phyloP scores from a whole-genome alignment of 2,113 vertebrate species.

The Xenopus borealis region DNA sequence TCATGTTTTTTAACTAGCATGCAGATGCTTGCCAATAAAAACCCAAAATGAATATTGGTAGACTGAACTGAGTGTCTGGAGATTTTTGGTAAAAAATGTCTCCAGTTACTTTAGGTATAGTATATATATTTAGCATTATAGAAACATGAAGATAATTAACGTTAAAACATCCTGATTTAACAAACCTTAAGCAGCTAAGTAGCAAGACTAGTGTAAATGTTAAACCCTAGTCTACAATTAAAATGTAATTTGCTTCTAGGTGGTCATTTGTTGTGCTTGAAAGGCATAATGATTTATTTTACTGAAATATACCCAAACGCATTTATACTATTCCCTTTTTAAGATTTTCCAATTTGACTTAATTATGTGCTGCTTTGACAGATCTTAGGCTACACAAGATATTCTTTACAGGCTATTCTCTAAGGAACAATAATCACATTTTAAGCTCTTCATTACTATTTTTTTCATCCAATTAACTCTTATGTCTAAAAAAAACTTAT shows the following conservation, averaged over 20 bases:
- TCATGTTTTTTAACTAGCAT: too few species aligned
- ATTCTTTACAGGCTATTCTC: constrained; percentile 10
- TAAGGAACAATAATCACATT: constrained; percentile 28
- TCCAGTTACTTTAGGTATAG: too few species aligned
- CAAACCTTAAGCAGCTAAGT: too few species aligned
- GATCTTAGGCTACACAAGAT: constrained; percentile 18
- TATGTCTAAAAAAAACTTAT: constrained; percentile 23
- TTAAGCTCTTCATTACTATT: constrained; percentile 31
- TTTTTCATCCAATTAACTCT: constrained; percentile 40
- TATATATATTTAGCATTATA: too few species aligned
- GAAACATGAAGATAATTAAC: too few species aligned
- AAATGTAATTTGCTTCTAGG: constrained; percentile 17
- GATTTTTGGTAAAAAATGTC: too few species aligned
- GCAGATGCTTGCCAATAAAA: too few species aligned
- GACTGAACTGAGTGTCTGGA: too few species aligned
- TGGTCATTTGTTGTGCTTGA: constrained; percentile 26
- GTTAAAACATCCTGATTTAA: too few species aligned
- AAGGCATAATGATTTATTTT: constrained; percentile 27
- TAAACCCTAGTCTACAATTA: neutral
- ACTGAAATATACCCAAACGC: constrained; percentile 3
- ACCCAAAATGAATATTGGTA: too few species aligned
- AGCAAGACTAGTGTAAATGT: neutral
- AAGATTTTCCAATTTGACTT: constrained; percentile 36
- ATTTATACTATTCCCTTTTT: constrained; percentile 3
- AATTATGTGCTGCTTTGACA: constrained; percentile 22